These are phyloP conservation scores for Cyclina sinensis DNA, from an alignment of 1,140 invertebrate species.

Conservation along the genomic window DNA sequence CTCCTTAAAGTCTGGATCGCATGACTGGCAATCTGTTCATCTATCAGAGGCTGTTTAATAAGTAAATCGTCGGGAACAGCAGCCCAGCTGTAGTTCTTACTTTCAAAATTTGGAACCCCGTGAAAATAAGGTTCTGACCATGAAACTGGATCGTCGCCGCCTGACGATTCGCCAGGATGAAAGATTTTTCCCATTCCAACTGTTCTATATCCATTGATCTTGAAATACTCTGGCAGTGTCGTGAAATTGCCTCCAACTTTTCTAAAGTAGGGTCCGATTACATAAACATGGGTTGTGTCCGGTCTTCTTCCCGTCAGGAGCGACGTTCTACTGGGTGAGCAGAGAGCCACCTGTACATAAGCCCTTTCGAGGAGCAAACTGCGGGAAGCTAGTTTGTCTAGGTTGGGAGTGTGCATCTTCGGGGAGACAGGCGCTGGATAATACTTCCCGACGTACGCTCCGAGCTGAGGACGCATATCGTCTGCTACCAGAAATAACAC, in stretches of 20 bases:
- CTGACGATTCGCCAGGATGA: slow-evolving; percentile 23
- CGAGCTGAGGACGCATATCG: slow-evolving; percentile 91
- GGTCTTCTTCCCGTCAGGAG: slow-evolving; percentile 57
- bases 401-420: slow-evolving; percentile 91
- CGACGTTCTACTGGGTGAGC: slow-evolving; percentile 80
- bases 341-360: slow-evolving; percentile 89
- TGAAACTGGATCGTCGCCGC: slow-evolving; percentile 62
- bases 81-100: slow-evolving; percentile 26
- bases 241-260: slow-evolving; percentile 60
- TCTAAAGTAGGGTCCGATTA: slow-evolving; percentile 49
- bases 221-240: slow-evolving; percentile 67
- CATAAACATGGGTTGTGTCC: slow-evolving; percentile 51
- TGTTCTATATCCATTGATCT: slow-evolving; percentile 58
- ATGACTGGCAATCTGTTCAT: slow-evolving; percentile 34
- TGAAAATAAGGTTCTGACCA: slow-evolving; percentile 66
- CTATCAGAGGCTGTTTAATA: not conserved
- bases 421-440: slow-evolving; percentile 42
- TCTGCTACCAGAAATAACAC: slow-evolving; percentile 92
- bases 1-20: slow-evolving; percentile 28
- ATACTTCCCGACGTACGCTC: slow-evolving; percentile 88
- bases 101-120: slow-evolving; percentile 29
- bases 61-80: slow-evolving; percentile 32
- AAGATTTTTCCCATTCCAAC: slow-evolving; percentile 63
- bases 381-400: slow-evolving; percentile 89
- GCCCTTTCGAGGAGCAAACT: slow-evolving; percentile 89